phyloP scores from a whole-genome alignment of 2,113 vertebrate species.

The Uria lomvia region DNA sequence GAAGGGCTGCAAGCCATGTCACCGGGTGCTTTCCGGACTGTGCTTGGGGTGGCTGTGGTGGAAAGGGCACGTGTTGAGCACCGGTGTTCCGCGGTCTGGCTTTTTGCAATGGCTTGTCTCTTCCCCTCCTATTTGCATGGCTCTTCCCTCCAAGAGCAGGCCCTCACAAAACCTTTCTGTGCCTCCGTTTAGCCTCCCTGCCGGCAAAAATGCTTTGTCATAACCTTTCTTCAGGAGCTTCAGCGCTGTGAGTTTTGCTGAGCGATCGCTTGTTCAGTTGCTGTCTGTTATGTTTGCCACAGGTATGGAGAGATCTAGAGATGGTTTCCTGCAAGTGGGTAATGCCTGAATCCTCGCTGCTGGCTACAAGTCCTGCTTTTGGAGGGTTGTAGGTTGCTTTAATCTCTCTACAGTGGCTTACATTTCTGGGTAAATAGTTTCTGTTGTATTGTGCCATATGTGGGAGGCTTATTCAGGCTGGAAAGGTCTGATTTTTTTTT shows the following conservation, averaged over 20 bases:
- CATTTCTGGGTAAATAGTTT: not conserved
- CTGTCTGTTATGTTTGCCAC: not conserved
- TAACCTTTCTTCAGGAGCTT: not conserved
- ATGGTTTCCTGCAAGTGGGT: not conserved
- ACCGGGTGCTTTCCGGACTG: not conserved
- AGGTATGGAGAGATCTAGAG: not conserved
- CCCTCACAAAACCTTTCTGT: fast-evolving
- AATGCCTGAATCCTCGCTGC: not conserved
- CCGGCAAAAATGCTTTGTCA: not conserved
- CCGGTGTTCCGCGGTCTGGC: not conserved
- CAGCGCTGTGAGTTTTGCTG: not conserved
- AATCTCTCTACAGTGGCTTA: not conserved
- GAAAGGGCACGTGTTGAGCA: fast-evolving
- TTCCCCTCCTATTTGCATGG: fast-evolving
- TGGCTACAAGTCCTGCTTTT: not conserved
- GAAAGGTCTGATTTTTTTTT: not conserved
- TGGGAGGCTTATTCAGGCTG: not conserved
- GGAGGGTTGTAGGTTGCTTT: not conserved
- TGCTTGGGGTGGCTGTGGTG: not conserved
- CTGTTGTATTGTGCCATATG: not conserved
- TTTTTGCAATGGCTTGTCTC: fast-evolving
- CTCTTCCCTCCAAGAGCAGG: not conserved
- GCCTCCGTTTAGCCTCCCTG: not conserved
- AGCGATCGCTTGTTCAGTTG: not conserved
- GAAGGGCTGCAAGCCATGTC: not conserved